Conservation (phyloP, 2,113 vertebrate species). For the Petroica traversi region DNA sequence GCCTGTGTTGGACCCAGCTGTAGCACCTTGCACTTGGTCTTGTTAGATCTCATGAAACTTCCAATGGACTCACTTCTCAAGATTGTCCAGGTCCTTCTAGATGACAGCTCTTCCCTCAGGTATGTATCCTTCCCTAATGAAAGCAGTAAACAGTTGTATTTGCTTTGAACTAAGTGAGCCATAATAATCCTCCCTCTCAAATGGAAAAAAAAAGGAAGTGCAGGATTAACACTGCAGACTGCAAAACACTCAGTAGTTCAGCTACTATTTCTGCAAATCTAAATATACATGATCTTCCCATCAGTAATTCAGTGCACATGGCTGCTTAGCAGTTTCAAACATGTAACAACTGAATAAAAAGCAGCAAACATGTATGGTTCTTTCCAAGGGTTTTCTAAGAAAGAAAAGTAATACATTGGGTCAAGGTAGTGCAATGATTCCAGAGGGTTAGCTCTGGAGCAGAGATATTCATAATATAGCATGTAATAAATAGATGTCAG, state of each 20-base stretch:
- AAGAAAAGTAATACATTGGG: not conserved
- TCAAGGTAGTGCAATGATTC: not conserved
- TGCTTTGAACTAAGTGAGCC: not conserved
- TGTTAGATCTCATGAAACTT: not conserved
- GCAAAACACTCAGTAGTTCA: not conserved
- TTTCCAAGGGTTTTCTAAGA: not conserved
- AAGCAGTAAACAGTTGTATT: not conserved
- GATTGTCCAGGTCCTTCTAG: not conserved
- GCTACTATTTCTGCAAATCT: not conserved
- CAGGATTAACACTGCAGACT: not conserved
- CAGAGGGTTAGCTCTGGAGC: not conserved
- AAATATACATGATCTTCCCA: not conserved
- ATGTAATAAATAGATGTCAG: not conserved
- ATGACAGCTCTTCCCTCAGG: not conserved
- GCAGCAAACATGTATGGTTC: not conserved
- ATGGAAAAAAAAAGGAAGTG: not conserved
- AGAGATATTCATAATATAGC: not conserved
- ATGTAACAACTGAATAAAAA: not conserved
- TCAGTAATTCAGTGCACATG: not conserved
- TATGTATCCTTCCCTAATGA: not conserved
- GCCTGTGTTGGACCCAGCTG: no score
- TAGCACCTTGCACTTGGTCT: not conserved
- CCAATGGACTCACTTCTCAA: fast-evolving
- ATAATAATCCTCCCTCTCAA: not conserved
- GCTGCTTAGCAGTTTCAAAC: not conserved